Conservation (phyloP, 2,888 invertebrate genomes). For the Opisthograptis luteolata region DNA sequence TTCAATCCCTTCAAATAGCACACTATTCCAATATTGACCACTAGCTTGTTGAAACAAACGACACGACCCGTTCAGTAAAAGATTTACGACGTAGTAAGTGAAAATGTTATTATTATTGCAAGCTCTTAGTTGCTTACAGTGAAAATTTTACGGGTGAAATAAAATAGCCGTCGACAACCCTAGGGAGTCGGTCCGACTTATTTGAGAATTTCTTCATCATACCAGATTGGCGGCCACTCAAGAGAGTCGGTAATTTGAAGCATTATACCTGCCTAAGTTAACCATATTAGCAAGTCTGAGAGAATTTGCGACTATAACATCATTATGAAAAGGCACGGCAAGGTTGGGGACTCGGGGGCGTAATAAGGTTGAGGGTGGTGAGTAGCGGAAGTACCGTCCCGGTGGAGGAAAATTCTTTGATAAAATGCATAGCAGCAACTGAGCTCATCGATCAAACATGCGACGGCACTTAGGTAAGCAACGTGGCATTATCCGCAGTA, state of each 20-base stretch:
- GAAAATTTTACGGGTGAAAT: constrained; percentile 48
- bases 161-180: constrained; percentile 43
- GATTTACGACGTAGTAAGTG: constrained; percentile 65
- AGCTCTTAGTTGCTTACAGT: constrained; percentile 54
- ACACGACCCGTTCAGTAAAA: constrained; percentile 55
- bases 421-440: constrained; percentile 64
- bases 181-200: constrained; percentile 35
- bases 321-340: constrained; percentile 59
- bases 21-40: constrained; percentile 38
- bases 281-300: constrained; percentile 61
- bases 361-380: constrained; percentile 52
- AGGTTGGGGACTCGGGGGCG: constrained; percentile 54
- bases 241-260: constrained; percentile 55
- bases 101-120: constrained; percentile 68
- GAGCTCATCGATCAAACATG: constrained; percentile 72
- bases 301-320: constrained; percentile 62
- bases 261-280: constrained; percentile 58
- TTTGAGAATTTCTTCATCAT: constrained; percentile 48
- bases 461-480: constrained; percentile 40
- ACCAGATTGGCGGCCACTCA: constrained; percentile 50
- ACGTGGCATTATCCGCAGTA: constrained; percentile 29
- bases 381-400: constrained; percentile 39
- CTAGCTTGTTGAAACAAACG: constrained; percentile 50
- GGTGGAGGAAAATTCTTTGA: constrained; percentile 45
- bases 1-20: constrained; percentile 17